phyloP scores from a whole-genome alignment of 2,113 vertebrate genomes.

The Myrmecophaga tridactyla region DNA sequence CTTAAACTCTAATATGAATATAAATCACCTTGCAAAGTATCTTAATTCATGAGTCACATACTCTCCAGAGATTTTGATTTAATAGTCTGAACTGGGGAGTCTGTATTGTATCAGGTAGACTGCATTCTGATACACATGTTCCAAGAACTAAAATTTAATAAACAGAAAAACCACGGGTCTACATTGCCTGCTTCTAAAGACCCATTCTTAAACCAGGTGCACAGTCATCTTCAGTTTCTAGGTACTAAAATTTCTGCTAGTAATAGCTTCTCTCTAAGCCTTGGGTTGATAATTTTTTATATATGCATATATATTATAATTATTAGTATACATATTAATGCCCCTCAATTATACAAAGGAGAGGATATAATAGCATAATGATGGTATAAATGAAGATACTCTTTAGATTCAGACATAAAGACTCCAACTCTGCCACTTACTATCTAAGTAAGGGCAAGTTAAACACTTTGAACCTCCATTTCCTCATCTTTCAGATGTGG shows the following conservation, averaged over 20 bases:
- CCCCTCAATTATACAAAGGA: neutral
- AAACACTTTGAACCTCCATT: neutral
- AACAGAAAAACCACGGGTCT: neutral
- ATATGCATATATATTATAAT: too few relatives aligned
- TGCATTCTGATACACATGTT: neutral
- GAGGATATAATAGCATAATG: neutral
- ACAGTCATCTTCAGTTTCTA: neutral
- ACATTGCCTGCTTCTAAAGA: neutral
- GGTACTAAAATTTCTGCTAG: neutral
- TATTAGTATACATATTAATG: neutral
- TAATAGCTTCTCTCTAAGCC: neutral
- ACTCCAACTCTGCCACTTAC: neutral
- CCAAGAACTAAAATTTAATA: slow-evolving; percentile 19
- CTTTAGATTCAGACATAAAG: neutral
- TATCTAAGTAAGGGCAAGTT: neutral
- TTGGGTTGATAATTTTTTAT: neutral
- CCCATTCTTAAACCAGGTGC: neutral
- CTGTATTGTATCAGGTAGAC: neutral
- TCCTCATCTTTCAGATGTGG: neutral
- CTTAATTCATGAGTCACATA: neutral
- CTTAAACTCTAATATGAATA: slow-evolving; percentile 33
- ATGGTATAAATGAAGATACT: neutral
- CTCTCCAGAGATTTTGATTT: neutral
- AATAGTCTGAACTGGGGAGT: neutral
- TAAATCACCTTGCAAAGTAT: neutral